A percentile compares a stretch with the other conserved stretches of the same genome.
phyloP scores from a whole-genome alignment of 2,888 invertebrate genomes.

The Taphrorychus bicolor region DNA sequence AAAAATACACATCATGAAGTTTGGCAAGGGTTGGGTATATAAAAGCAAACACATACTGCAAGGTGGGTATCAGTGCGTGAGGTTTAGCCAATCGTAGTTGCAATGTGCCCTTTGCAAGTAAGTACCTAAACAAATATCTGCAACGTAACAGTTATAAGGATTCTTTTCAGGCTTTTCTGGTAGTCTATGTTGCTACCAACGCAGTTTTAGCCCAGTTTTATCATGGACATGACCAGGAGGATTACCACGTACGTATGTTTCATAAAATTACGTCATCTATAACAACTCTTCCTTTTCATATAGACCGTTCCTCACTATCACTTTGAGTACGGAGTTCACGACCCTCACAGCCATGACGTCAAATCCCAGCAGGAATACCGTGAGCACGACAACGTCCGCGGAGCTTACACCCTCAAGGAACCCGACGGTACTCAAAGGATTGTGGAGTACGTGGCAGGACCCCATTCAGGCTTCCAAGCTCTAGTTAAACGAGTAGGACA shows the following conservation, averaged over 20 bases:
- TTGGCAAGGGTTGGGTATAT: constrained; percentile 14
- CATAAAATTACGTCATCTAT: no score
- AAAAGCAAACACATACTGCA: constrained; percentile 2
- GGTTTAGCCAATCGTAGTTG: not conserved
- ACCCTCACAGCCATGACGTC: constrained; percentile 56
- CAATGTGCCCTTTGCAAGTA: constrained; percentile 3
- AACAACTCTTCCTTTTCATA: no score
- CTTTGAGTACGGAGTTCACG: constrained; percentile 57
- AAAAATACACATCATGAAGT: not conserved
- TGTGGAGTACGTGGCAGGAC: constrained; percentile 55
- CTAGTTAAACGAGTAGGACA: constrained; percentile 47
- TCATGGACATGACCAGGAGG: not conserved
- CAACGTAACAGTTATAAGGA: not conserved
- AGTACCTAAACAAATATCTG: not conserved
- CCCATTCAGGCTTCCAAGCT: constrained; percentile 47
- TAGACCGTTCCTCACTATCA: constrained; percentile 47
- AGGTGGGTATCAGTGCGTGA: constrained; percentile 9
- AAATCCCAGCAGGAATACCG: constrained; percentile 56
- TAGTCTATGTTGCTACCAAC: not conserved
- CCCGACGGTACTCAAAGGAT: constrained; percentile 57
- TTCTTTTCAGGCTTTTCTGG: not conserved
- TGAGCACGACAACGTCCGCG: constrained; percentile 55
- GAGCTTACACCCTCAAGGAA: constrained; percentile 55
- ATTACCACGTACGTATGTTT: not conserved
- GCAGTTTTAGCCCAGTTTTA: not conserved